These are phyloP conservation scores for Cynocephalus volans DNA, from an alignment of 2,113 vertebrate genomes.

Conservation along the genomic window DNA sequence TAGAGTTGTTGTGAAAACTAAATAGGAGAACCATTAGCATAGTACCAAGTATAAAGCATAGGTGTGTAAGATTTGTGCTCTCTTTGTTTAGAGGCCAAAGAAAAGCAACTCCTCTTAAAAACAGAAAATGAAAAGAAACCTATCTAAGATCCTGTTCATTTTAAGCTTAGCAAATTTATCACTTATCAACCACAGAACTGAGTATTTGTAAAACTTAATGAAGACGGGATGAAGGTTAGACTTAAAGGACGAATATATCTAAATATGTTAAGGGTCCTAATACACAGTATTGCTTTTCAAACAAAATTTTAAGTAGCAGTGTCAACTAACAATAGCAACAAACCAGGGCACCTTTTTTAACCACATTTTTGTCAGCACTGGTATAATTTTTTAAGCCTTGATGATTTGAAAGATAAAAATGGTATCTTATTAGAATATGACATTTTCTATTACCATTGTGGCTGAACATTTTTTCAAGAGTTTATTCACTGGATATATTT, in stretches of 20 bases:
- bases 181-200: background rate
- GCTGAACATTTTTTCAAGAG: background rate
- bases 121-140: background rate
- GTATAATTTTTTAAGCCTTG: constrained; percentile 4
- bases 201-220: background rate
- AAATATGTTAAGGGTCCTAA: constrained; percentile 15
- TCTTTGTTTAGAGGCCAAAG: background rate
- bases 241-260: background rate
- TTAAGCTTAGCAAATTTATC: constrained; percentile 42
- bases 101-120: constrained; percentile 26
- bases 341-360: background rate
- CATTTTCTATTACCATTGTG: background rate
- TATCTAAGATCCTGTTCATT: background rate
- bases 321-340: background rate
- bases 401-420: constrained; percentile 31
- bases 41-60: background rate
- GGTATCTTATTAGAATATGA: background rate
- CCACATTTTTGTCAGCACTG: background rate
- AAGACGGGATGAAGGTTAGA: background rate
- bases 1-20: background rate
- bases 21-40: background rate
- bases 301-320: background rate
- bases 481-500: background rate
- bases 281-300: background rate
- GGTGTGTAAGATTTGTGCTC: background rate